Evolutionary conservation across 1,140 invertebrate species (phyloP), one percentile per base, ranked within the genome.

Genomic region (Diorhabda carinulata): DNA sequence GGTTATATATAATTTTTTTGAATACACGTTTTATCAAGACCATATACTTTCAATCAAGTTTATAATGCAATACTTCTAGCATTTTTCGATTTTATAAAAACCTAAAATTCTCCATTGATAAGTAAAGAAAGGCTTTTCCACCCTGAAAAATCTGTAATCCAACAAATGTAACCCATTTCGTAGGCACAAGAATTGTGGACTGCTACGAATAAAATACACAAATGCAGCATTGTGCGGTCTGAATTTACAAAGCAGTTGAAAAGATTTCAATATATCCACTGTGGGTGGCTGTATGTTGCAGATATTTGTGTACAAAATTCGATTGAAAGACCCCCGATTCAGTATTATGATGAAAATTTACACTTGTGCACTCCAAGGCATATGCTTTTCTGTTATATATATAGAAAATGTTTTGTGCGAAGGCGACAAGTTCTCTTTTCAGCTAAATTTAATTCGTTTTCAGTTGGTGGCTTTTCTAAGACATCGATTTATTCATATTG

Each of bases 181-280:
- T 70, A 58, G 7, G 74, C 70, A 73, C 69, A 76, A 77, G 71
- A 64, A 77, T 75, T 67, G 73, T 71, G 74, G 77, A 71, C 77
- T 71, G 74, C 76, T 76, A 76, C 78, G 78, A 80, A 80, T 78
- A 78, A 80, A 80, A 79, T 78, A 79, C 78, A 78, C 74, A 79
- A 79, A 79, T 77, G 73, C 64, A 44, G 63, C 70, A 76, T 79
- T 79, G 76, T 80, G 78, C 61, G 78, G 78, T 77, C 69, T 75
- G 75, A 79, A 80, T 80, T 80, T 80, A 79, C 79, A 80, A 80
- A 80, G 78, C 79, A 79, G 78, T 79, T 76, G 76, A 79, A 80
- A 80, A 80, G 78, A 78, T 79, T 80, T 80, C 78, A 80, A 80
- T 80, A 80, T 80, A 76, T 77, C 74, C 72, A 78, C 74, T 78